Base-by-base conservation (phyloP, 2,888 invertebrate species). In the Dione juno region DNA sequence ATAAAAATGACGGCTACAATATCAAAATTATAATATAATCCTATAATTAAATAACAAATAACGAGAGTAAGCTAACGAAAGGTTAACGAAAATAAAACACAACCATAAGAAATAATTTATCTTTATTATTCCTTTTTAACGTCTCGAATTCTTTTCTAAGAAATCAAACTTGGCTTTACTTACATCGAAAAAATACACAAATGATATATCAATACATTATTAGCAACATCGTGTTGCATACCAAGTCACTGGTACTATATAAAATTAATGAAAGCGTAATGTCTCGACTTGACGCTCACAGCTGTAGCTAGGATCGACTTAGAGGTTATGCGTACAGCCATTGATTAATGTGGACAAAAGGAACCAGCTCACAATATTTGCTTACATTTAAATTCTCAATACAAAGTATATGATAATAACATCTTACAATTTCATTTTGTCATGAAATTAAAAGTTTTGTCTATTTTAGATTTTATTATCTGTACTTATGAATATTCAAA, bases 121-220 rank as follows among this genome's bases (percentile, higher is more conserved):
- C 84, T 92, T 92, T 92, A 90, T 90, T 90, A 89, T 90, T 90
- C 88, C 89, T 88, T 90, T 90, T 89, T 89, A 89, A 89, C 85
- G 87, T 92, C 89, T 91, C 88, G 87, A 90, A 88, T 88, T 92
- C 88, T 89, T 89, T 88, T 88, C 91, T 92, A 92, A 90, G 88
- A 89, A 92, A 92, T 89, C 90, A 92, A 92, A 91, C 88, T 90
- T 92, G 85, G 90, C 88, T 90, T 90, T 90, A 90, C 88, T 89
- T 90, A 93, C 92, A 92, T 90, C 83, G 88, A 92, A 92, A 89
- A 91, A 92, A 90, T 92, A 93, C 91, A 92, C 90, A 91, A 90
- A 89, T 89, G 84, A 87, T 88, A 86, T 86, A 88, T 86, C 80
- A 84, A 84, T 87, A 88, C 86, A 88, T 80, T 87, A 87, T 87